A percentile compares a stretch with the other conserved stretches of the same genome.
Conservation (phyloP, 2,888 invertebrate species). For the Protula sp. region DNA sequence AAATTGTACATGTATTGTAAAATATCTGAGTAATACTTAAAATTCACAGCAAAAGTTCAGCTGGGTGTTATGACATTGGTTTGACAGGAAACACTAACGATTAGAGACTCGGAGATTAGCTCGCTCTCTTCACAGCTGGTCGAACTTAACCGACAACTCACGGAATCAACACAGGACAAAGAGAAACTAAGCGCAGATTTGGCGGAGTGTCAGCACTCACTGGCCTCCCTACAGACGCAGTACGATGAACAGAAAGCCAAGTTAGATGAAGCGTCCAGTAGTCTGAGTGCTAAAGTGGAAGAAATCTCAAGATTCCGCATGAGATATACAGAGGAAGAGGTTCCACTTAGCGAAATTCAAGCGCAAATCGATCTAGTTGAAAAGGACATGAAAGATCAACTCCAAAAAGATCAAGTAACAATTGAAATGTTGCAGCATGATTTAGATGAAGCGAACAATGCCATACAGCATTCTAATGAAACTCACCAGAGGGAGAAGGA, state of each 20-base stretch:
- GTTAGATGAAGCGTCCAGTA: not conserved
- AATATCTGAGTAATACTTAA: too few relatives aligned
- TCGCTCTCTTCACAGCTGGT: too few relatives aligned
- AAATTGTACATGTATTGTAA: too few relatives aligned
- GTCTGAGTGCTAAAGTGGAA: not conserved
- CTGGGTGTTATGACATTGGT: too few relatives aligned
- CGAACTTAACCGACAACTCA: too few relatives aligned
- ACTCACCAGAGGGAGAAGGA: not conserved
- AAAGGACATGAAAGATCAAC: not conserved
- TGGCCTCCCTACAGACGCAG: not conserved
- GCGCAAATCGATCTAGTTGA: not conserved
- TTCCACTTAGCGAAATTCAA: not conserved
- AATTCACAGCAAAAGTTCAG: too few relatives aligned
- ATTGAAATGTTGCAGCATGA: not conserved
- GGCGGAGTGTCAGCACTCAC: too few relatives aligned
- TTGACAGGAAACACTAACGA: too few relatives aligned
- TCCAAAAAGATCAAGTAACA: not conserved
- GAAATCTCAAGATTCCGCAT: not conserved
- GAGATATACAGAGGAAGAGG: not conserved
- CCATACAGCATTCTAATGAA: not conserved
- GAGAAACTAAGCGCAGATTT: too few relatives aligned
- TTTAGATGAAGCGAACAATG: not conserved
- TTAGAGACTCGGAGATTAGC: too few relatives aligned
- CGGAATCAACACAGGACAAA: too few relatives aligned
- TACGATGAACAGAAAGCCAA: not conserved